phyloP scores from a whole-genome alignment of 2,113 vertebrate species.

The Meles meles region DNA sequence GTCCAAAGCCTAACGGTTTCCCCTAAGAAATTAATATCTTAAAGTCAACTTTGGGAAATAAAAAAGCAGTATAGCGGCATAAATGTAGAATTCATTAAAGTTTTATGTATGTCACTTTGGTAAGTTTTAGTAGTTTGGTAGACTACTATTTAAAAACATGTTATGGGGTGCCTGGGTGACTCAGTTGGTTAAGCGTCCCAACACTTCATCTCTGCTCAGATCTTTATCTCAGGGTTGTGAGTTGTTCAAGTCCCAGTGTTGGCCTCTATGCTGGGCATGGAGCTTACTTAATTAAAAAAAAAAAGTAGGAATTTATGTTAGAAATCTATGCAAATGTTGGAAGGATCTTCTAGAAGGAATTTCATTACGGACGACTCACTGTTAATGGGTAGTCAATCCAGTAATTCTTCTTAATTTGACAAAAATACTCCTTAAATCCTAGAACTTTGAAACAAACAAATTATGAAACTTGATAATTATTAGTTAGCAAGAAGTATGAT shows the following conservation, averaged over 20 bases:
- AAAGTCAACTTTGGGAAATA: background rate
- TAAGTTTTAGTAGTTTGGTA: background rate
- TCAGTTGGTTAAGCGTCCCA: background rate
- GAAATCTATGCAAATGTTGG: background rate
- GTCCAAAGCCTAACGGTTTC: background rate
- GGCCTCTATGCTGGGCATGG: background rate
- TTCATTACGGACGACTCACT: background rate
- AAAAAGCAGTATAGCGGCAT: background rate
- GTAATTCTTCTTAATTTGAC: background rate
- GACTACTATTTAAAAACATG: background rate
- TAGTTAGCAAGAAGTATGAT: background rate
- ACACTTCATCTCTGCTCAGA: background rate
- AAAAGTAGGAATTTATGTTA: background rate
- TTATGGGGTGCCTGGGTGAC: background rate
- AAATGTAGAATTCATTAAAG: background rate
- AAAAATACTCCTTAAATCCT: background rate
- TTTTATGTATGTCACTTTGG: background rate
- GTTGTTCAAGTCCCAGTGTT: background rate
- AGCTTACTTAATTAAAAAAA: background rate
- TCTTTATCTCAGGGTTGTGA: background rate
- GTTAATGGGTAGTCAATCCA: background rate
- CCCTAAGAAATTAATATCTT: background rate
- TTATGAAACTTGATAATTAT: background rate
- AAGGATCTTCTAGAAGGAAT: background rate
- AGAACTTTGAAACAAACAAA: background rate